Conservation (phyloP, 1,140 invertebrate genomes). For the Cotesia typhae region DNA sequence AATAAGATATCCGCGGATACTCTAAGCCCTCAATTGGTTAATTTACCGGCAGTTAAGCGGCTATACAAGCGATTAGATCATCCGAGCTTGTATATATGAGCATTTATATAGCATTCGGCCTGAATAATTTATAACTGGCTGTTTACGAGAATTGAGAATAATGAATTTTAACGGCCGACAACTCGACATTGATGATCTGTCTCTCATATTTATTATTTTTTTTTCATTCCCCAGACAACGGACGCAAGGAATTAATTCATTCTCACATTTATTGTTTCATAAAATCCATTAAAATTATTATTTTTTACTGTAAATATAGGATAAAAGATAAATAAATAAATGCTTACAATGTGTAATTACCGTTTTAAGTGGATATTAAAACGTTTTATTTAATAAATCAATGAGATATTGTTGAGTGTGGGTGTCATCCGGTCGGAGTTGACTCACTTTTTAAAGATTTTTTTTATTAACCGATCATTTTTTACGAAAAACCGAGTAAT, state of each 20-base stretch:
- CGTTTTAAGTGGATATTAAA: too few relatives aligned
- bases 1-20: conserved; percentile 68
- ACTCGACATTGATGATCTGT: conserved; percentile 46
- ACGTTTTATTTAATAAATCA: too few relatives aligned
- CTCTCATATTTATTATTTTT: conserved; percentile 11
- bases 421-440: too few relatives aligned
- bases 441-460: too few relatives aligned
- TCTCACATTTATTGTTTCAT: conserved; percentile 9
- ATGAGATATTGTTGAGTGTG: too few relatives aligned
- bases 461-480: too few relatives aligned
- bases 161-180: conserved; percentile 61
- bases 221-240: not conserved
- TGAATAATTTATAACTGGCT: conserved; percentile 68
- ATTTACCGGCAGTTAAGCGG: conserved; percentile 65
- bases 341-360: too few relatives aligned
- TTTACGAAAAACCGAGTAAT: too few relatives aligned
- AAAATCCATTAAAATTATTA: not conserved
- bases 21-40: conserved; percentile 68
- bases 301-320: conserved; percentile 3
- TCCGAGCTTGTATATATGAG: conserved; percentile 52
- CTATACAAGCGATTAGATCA: conserved; percentile 65
- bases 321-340: too few relatives aligned
- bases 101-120: conserved; percentile 54
- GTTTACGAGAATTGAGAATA: conserved; percentile 68
- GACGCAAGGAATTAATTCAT: conserved; percentile 16